A percentile compares a stretch with the other conserved stretches of the same genome.
phyloP scores from a whole-genome alignment of 2,113 vertebrate species.

The Tapirus terrestris region DNA sequence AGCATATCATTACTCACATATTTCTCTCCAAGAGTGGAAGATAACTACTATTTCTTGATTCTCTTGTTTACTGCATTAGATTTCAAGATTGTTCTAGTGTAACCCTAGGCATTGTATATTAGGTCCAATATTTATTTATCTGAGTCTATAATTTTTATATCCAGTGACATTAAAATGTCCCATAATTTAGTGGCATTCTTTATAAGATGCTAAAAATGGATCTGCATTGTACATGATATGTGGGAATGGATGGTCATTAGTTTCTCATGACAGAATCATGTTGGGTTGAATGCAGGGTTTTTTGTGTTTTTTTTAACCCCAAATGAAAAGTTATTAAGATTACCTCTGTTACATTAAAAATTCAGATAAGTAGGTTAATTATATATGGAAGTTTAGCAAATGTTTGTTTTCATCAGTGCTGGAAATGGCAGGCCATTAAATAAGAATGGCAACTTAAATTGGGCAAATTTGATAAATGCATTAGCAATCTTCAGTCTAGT shows the following conservation, averaged over 20 bases:
- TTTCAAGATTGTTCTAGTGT: neutral
- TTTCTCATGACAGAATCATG: conserved; percentile 13
- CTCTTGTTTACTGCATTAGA: conserved; percentile 15
- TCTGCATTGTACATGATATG: neutral
- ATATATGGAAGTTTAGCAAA: conserved; percentile 41
- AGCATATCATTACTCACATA: neutral
- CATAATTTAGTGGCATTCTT: conserved; percentile 37
- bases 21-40: conserved; percentile 16
- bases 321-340: conserved; percentile 44
- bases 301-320: neutral
- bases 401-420: conserved; percentile 57
- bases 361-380: conserved; percentile 16
- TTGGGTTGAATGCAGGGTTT: neutral
- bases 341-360: conserved; percentile 21
- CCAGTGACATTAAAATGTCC: conserved; percentile 29
- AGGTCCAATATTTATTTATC: conserved; percentile 34
- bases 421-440: conserved; percentile 54
- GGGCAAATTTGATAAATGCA: conserved; percentile 67
- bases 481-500: conserved; percentile 68
- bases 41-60: conserved; percentile 1
- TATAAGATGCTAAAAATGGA: neutral
- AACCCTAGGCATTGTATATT: neutral
- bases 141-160: conserved; percentile 57
- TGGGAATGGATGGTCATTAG: conserved; percentile 37
- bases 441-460: conserved; percentile 58